Evolutionary conservation across 2,113 vertebrate species (phyloP), one percentile per base, ranked within the genome.

Genomic region (Mus musculus): DNA sequence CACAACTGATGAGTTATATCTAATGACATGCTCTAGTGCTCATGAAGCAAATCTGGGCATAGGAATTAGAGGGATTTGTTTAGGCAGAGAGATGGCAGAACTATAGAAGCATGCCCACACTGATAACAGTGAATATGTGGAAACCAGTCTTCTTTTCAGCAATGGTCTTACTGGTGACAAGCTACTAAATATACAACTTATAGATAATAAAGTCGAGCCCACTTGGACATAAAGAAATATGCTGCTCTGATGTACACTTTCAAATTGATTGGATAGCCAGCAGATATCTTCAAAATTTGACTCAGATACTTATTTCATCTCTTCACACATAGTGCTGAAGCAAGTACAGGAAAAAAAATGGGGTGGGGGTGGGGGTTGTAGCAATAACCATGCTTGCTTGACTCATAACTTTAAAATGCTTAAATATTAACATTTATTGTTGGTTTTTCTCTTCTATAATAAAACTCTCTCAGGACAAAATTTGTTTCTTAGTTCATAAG

Each of bases 1-100:
- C 90, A 97, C 96, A 97, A 91, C 63, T 87, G 95, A 96, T 92
- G 91, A 98, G 69, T 97, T 94, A 95, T 97, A 97, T 97, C 78
- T 96, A 97, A 97, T 80, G 88, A 97, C 95, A 97, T 28, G 84
- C 49, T 95, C 94, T 95, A 94, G 92, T 65, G 88, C 20, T 96
- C n/a, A 19, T 82, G 92, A 97, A 97, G 71, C 0, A 28, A 96
- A 96, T 93, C 63, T 90, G 75, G 84, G 78, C 54, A 88, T 24
- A 56, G 49, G 94, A 93, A 65, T 39, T 63, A 93, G 42, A 93
- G 88, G 65, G 95, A 94, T 92, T 36, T 7, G 96, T 76, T 61
- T 52, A 20, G 75, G 12, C 11, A n/a, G 69, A 81, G 78, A 91
- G 59, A 39, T 1, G 42, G 3, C 16, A 36, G 65, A 36, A 61